Evolutionary conservation across 2,113 vertebrate species (phyloP), one percentile per base, ranked within the genome.

Genomic region (Epinephelus lanceolatus): DNA sequence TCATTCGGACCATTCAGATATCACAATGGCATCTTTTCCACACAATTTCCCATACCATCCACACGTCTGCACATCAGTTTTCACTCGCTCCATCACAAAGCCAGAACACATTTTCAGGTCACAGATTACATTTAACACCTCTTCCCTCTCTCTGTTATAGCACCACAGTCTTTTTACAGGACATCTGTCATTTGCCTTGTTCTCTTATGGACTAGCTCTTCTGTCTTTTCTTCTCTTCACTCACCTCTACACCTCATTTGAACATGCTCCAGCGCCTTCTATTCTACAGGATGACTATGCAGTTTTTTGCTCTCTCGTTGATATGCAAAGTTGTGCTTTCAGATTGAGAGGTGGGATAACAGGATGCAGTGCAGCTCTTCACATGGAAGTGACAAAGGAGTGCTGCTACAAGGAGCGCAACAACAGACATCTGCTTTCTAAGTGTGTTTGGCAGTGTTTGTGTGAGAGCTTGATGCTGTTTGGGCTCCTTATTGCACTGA

Each of bases 261-360:
- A 69, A 67, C 61, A 68, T 69, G 47, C 62, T 62, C 18, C 74
- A 13, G 21, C 23, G 62, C 23, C 47, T 63, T 23, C 42, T n/a
- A 17, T 59, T 81, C 45, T 15, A 68, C 40, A 7, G 76, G 67
- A 55, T 90, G 74, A 91, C 81, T 30, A 33, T 83, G 83, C 81
- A 62, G 42, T 49, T 85, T 85, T 66, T 21, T 12, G 17, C 19
- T 52, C n/a, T 78, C 63, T 86, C 9, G 40, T 88, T 88, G 67
- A 70, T 73, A 90, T 88, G 84, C 86, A 88, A 76, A 87, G 81
- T 83, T 85, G 79, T 75, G 59, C 86, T 61, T 66, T 72, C 33
- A 42, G 70, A 72, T 71, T 59, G 71, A 68, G 68, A 67, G 11
- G 42, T 49, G 30, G 67, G 45, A 85, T 51, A 71, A 74, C 27